phyloP scores from a whole-genome alignment of 2,113 vertebrate genomes.

The Proterorhinus semilunaris region DNA sequence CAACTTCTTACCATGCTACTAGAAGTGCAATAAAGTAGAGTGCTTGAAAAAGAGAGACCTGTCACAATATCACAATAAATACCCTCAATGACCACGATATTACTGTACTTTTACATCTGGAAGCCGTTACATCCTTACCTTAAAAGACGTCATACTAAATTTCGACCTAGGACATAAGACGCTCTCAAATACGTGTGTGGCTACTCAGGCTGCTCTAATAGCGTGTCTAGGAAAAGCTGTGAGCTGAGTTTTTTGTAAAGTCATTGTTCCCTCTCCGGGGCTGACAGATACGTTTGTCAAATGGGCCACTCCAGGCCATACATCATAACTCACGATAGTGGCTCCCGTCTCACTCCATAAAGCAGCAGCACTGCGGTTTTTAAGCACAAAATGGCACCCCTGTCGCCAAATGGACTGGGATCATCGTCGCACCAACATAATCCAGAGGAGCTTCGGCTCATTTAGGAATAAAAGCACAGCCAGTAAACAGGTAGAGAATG shows the following conservation, averaged over 20 bases:
- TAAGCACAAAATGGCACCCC: conserved; percentile 14
- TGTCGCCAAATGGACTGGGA: conserved; percentile 17
- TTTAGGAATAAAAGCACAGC: background rate
- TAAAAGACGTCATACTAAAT: background rate
- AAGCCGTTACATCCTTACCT: background rate
- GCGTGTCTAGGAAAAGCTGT: background rate
- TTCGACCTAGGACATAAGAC: background rate
- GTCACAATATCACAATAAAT: too few relatives aligned
- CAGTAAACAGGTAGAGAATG: conserved; percentile 5
- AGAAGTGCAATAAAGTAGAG: too few relatives aligned
- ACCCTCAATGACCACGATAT: too few relatives aligned
- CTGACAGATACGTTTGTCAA: conserved; percentile 3
- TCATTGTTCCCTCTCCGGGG: background rate
- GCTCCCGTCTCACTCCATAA: conserved; percentile 15
- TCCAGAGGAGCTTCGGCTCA: conserved; percentile 9
- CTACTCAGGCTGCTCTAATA: background rate
- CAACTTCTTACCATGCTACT: too few relatives aligned
- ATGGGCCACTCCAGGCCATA: background rate
- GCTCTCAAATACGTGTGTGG: background rate
- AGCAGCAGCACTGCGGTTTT: conserved; percentile 16
- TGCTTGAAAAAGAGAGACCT: too few relatives aligned
- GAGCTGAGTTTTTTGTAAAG: background rate
- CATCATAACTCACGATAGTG: conserved; percentile 3
- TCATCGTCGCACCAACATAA: conserved; percentile 14
- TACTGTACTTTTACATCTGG: too few relatives aligned